These are phyloP conservation scores for Chionoecetes opilio DNA, from an alignment of 1,140 invertebrate species.

Conservation along the genomic window DNA sequence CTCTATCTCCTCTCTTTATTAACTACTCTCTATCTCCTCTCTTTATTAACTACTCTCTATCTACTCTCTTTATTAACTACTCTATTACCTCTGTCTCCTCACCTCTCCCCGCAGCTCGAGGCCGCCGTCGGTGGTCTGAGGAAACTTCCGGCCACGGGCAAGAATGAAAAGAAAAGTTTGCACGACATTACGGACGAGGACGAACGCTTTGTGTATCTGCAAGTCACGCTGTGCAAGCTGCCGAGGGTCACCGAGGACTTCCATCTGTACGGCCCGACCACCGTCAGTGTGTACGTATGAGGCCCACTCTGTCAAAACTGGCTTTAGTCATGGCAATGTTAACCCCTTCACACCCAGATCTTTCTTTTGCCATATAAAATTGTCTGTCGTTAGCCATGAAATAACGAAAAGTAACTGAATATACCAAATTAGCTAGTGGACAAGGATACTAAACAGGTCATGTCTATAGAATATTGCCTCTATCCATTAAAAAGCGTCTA, in stretches of 20 bases:
- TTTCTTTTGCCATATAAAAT: too few species aligned
- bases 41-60: neutral
- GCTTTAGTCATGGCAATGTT: too few species aligned
- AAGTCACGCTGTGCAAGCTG: constrained; percentile 23
- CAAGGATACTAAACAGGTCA: too few species aligned
- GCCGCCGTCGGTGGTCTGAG: constrained; percentile 17
- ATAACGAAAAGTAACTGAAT: too few species aligned
- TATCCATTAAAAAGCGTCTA: too few species aligned
- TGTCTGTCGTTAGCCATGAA: too few species aligned
- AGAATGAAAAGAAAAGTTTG: neutral
- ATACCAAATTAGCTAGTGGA: too few species aligned
- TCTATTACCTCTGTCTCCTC: neutral
- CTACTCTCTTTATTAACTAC: neutral
- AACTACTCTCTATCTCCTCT: neutral
- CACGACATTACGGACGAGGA: neutral
- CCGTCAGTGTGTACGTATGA: neutral
- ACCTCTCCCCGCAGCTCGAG: neutral
- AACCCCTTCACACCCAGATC: too few species aligned
- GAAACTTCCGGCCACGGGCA: neutral
- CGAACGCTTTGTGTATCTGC: neutral
- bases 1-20: neutral
- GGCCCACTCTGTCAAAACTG: too few species aligned
- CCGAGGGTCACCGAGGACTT: neutral
- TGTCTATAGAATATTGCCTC: too few species aligned
- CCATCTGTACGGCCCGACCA: neutral